Conservation (phyloP, 2,113 vertebrate genomes). For the Poecile atricapillus region DNA sequence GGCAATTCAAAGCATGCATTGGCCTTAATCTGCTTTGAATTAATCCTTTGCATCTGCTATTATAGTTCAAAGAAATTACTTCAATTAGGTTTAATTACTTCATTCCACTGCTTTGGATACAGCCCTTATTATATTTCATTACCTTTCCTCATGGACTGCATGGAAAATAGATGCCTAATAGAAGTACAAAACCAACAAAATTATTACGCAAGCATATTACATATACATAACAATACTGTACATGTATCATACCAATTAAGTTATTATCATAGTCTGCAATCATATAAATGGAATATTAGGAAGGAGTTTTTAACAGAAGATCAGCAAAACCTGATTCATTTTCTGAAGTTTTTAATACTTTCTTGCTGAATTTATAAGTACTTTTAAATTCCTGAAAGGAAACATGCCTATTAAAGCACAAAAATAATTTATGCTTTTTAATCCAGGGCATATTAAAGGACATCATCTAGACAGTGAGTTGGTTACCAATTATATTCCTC, state of each 20-base stretch:
- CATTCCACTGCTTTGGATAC: constrained; percentile 22
- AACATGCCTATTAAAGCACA: not conserved
- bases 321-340: not conserved
- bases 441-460: not conserved
- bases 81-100: constrained; percentile 56
- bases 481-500: not conserved
- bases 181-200: not conserved
- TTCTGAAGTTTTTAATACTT: not conserved
- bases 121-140: constrained; percentile 35
- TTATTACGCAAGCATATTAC: not conserved
- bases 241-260: not conserved
- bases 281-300: not conserved
- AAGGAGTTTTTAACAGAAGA: not conserved
- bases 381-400: not conserved
- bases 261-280: not conserved
- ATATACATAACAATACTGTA: not conserved
- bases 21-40: constrained; percentile 19
- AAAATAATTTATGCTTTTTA: not conserved
- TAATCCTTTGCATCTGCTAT: constrained; percentile 35
- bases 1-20: constrained; percentile 17
- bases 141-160: constrained; percentile 6
- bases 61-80: constrained; percentile 45
- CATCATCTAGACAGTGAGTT: not conserved
- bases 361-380: not conserved
- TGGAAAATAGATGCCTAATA: constrained; percentile 2